phyloP scores from a whole-genome alignment of 2,113 vertebrate species.

The Clarias gariepinus region DNA sequence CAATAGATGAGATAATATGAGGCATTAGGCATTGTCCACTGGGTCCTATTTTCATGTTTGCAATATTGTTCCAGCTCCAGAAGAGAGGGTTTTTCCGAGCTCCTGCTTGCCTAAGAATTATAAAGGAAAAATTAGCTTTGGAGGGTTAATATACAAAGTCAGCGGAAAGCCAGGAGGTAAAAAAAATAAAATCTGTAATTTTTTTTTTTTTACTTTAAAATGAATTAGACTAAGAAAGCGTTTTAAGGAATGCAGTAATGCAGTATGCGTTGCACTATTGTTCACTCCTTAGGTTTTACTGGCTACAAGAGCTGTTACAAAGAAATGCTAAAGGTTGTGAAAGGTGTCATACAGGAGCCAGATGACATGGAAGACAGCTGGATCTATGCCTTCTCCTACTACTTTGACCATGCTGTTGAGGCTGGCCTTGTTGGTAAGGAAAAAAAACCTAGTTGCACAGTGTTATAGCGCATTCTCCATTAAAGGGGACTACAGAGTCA shows the following conservation, averaged over 20 bases:
- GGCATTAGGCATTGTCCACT: not conserved
- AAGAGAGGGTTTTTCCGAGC: conserved; percentile 73
- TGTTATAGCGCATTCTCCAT: not conserved
- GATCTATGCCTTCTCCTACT: conserved; percentile 97
- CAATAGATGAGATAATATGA: not conserved
- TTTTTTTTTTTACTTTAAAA: conserved; percentile 61
- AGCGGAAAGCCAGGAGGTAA: conserved; percentile 86
- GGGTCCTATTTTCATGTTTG: not conserved
- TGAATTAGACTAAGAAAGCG: not conserved
- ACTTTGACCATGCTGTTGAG: conserved; percentile 91
- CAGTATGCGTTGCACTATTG: not conserved
- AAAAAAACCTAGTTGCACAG: not conserved
- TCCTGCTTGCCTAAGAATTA: conserved; percentile 86
- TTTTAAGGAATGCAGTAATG: not conserved
- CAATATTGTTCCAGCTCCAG: conserved; percentile 57
- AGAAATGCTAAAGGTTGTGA: conserved; percentile 84
- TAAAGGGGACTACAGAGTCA: not conserved
- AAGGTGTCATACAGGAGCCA: conserved; percentile 85
- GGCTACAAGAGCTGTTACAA: conserved; percentile 87
- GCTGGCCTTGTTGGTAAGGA: conserved; percentile 86
- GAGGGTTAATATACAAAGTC: conserved; percentile 84
- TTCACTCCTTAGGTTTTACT: conserved; percentile 70
- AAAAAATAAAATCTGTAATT: too few species aligned
- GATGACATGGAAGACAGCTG: conserved; percentile 74
- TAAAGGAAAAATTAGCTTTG: conserved; percentile 87